Base-by-base conservation (phyloP, 2,113 vertebrate genomes). In the Chloroceryle aenea region DNA sequence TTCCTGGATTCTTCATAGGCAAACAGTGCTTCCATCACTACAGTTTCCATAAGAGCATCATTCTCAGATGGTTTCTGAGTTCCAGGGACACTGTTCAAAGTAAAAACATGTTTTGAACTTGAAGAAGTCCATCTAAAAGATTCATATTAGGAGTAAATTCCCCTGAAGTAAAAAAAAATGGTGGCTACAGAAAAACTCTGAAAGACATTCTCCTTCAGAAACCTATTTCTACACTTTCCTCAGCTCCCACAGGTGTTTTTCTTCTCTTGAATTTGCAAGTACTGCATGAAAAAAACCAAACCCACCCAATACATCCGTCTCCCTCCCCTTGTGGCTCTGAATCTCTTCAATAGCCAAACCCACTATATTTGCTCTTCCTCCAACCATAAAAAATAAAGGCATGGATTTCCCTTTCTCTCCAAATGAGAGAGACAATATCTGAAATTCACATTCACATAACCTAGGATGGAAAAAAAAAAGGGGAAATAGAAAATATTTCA, bases 61-160 rank as follows among this genome's bases (percentile, higher is more conserved):
- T 64, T 95, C 4, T 94, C 55, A 6, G 71, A 86, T 26, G 75
- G 47, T 11, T 91, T 93, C 80, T 97, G 97, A 43, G 86, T 32
- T 77, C 89, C 94, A 58, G 96, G 74, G 43, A 48, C 42, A 55
- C 98, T 98, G 96, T 66, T 73, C 19, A 95, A 71, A 95, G 83
- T 58, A 71, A 92, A 71, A 97, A 13, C 69, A 21, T 0, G 3
- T 23, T 71, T 85, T 76, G 63, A 26, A 67, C 9, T 82, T 87
- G 26, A 80, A 84, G 27, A 68, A 19, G 4, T 19, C n/a, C 10
- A 26, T 43, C 7, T 64, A 16, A 32, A 71, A 79, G 27, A 80
- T 15, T 6, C 64, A 52, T 12, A 15, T 62, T 61, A 80, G 8
- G 13, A 80, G 30, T 48, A 72, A 87, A 87, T 48, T 36, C 8